phyloP scores from a whole-genome alignment of 2,888 invertebrate genomes.

The Pseudanteris insignis region DNA sequence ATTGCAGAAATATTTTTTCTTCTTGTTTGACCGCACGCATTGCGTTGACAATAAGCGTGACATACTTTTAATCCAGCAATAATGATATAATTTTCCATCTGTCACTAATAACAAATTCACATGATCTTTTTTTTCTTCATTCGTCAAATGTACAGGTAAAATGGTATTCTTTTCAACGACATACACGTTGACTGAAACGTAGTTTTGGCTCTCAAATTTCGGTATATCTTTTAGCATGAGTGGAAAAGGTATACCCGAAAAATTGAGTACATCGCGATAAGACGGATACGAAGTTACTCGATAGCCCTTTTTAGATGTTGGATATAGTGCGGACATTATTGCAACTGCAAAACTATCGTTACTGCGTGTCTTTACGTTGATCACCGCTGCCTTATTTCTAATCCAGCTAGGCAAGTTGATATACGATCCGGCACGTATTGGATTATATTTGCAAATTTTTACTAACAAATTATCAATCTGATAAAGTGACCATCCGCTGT shows the following conservation, averaged over 20 bases:
- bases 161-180: constrained; percentile 1
- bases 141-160: constrained; percentile 5
- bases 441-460: constrained; percentile 45
- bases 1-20: constrained; percentile 3
- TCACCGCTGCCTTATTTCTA: constrained; percentile 15
- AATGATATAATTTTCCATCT: background rate
- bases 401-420: constrained; percentile 40
- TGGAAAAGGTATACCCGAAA: constrained; percentile 18
- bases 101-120: constrained; percentile 12
- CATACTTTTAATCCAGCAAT: constrained; percentile 5
- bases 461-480: constrained; percentile 30
- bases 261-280: constrained; percentile 6
- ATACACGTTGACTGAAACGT: constrained; percentile 21
- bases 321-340: constrained; percentile 9
- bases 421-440: constrained; percentile 38
- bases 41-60: background rate
- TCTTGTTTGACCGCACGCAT: background rate
- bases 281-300: constrained; percentile 5
- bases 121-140: constrained; percentile 5
- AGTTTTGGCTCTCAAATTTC: constrained; percentile 26
- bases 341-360: constrained; percentile 8
- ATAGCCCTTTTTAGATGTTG: background rate
- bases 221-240: constrained; percentile 2
- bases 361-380: constrained; percentile 3
- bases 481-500: constrained; percentile 48